A percentile compares a stretch with the other conserved stretches of the same genome.
Evolutionary conservation across 2,797 vertebrate species (phyloP).

Genomic region (Loris lydekkerianus): DNA sequence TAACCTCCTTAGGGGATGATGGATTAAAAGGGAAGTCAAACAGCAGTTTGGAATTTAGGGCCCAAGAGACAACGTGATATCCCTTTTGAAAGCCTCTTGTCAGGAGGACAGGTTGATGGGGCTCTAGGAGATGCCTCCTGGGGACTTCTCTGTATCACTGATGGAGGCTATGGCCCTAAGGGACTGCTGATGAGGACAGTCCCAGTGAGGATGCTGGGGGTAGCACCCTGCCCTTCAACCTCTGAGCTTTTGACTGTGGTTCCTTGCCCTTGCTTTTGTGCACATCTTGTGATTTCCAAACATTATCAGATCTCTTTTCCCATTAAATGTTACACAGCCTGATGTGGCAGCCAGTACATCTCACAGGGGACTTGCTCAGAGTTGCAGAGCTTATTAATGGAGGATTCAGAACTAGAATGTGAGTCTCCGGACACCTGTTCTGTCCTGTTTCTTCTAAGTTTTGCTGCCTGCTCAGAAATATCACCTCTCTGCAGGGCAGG

Average conservation of each 20-base stretch:
- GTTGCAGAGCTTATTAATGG: not conserved
- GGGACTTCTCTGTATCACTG: not conserved
- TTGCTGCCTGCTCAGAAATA: not conserved
- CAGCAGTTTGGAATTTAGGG: not conserved
- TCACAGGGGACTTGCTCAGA: fast-evolving
- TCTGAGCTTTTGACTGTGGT: not conserved
- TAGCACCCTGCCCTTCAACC: not conserved
- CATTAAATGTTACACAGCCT: not conserved
- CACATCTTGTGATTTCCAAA: not conserved
- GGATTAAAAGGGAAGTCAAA: not conserved
- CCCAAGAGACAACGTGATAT: not conserved
- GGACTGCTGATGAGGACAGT: not conserved
- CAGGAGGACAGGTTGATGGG: not conserved
- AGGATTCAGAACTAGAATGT: not conserved
- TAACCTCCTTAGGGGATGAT: not conserved
- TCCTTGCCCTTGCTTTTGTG: not conserved
- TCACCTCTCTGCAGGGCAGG: not conserved
- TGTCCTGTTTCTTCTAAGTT: not conserved
- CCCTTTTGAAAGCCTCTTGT: not conserved
- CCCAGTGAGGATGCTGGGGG: fast-evolving
- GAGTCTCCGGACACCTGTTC: not conserved
- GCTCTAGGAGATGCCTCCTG: not conserved
- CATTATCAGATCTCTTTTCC: not conserved
- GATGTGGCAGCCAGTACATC: not conserved
- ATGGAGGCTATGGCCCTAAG: fast-evolving